Evolutionary conservation across 2,113 vertebrate genomes (phyloP).

Genomic region (Crotalus tigris): DNA sequence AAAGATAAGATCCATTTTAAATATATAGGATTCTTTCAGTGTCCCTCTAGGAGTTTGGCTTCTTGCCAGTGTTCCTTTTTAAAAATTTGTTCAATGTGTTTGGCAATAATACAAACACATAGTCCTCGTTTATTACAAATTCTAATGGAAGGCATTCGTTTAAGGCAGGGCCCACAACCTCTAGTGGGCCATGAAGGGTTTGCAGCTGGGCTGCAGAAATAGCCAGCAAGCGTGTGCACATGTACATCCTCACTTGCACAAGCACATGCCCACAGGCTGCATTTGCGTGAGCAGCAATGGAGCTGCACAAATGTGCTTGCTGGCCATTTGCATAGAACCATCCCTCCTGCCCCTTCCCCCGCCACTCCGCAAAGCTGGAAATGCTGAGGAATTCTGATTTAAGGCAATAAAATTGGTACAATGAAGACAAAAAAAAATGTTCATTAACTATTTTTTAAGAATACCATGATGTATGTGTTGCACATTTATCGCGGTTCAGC

Average conservation of each 20-base stretch:
- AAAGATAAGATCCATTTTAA: constrained; percentile 80
- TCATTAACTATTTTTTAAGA: constrained; percentile 83
- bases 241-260: background rate
- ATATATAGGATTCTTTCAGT: constrained; percentile 79
- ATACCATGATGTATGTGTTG: constrained; percentile 90
- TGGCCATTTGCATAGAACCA: fast-evolving
- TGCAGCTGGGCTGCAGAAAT: background rate
- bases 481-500: constrained; percentile 81
- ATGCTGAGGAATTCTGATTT: background rate
- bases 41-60: constrained; percentile 81
- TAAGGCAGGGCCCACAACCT: constrained; percentile 62
- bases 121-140: constrained; percentile 90
- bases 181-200: background rate
- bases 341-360: background rate
- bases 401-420: constrained; percentile 81
- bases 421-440: constrained; percentile 78
- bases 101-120: constrained; percentile 92
- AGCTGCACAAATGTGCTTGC: background rate
- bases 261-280: background rate
- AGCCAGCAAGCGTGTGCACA: background rate
- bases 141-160: constrained; percentile 88
- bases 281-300: no score
- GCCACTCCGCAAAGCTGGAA: background rate
- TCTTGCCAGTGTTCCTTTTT: constrained; percentile 81
- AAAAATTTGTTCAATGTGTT: constrained; percentile 89